Base-by-base conservation (phyloP, 1,140 invertebrate species). In the Caenorhabditis latens region DNA sequence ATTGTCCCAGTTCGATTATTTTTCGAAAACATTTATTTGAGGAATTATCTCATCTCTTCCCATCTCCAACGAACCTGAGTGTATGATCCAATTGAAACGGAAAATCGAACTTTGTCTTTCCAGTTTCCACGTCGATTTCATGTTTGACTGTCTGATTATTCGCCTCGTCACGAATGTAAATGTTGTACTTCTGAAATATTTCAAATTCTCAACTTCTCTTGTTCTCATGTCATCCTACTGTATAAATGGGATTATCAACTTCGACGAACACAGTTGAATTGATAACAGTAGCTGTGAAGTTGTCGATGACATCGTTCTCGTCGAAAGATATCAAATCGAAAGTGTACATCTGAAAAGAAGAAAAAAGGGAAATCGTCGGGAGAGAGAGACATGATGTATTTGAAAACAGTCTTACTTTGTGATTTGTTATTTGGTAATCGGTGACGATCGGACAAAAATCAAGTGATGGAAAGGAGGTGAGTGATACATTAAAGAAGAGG, bases 271-370 rank as follows among this genome's bases (percentile, higher is more conserved):
- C 71, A 6, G 71, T 79, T n/a, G 71, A 79, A 50, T 79, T 79
- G 43, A 79, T 79, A 79, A 79, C 71, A 24, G 14, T 79, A 6
- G 71, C 71, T 24, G 71, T 79, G 46, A 79, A 79, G n/a, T 79
- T 79, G 42, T 79, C 71, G 46, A 79, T 79, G 71, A 79, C 71
- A 46, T 79, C 71, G 42, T 79, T 79, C 71, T 79, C 71, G 46
- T 79, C 71, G n/a, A 79, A 79, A 24, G 71, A 79, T 16, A 79
- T 79, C 71, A 79, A 79, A 79, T 79, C 71, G 71, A 79, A 79
- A 79, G 71, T 79, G 46, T 79, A 79, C 7, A 79, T 46, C 71
- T 79, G 43, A 79, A 79, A 50, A 11, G 24, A 65, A 58, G 19
- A 63, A 14, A 46, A 71, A 71, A 32, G 43, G 46, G 65, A 71